Conservation (phyloP, 2,888 invertebrate genomes). For the Dryococelus australis region DNA sequence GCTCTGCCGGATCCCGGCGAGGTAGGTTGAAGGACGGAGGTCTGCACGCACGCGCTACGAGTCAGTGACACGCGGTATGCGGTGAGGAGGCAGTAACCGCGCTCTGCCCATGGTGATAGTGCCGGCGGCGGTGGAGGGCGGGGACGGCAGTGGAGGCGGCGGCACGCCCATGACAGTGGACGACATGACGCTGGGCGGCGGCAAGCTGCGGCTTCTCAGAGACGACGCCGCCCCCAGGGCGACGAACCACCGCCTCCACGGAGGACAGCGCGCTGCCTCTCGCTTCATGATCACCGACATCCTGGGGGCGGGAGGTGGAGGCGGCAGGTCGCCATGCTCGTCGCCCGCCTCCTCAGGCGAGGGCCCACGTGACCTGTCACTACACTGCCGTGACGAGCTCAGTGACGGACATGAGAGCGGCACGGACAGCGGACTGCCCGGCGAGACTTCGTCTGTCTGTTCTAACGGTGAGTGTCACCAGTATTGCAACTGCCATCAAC, state of each 20-base stretch:
- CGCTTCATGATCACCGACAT: constrained; percentile 93
- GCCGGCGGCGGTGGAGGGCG: constrained; percentile 53
- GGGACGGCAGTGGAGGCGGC: constrained; percentile 53
- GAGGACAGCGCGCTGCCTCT: constrained; percentile 59
- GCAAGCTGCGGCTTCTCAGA: constrained; percentile 50
- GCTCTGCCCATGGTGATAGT: constrained; percentile 40
- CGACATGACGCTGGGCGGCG: constrained; percentile 51
- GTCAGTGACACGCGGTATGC: constrained; percentile 48
- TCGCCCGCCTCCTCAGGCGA: constrained; percentile 62
- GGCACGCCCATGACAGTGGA: constrained; percentile 50
- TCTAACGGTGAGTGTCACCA: constrained; percentile 63
- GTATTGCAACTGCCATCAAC: too few relatives aligned
- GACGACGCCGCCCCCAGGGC: constrained; percentile 33
- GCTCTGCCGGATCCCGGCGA: constrained; percentile 47
- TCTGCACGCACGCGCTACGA: too few relatives aligned
- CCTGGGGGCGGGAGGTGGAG: constrained; percentile 65
- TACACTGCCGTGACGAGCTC: constrained; percentile 56
- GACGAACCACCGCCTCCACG: constrained; percentile 23
- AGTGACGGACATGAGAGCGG: constrained; percentile 58
- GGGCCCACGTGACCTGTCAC: constrained; percentile 64
- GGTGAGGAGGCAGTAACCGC: not conserved
- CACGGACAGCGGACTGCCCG: constrained; percentile 64
- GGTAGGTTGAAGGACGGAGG: constrained; percentile 54
- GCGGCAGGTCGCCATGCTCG: constrained; percentile 62
- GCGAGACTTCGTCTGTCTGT: constrained; percentile 63